Evolutionary conservation across 2,113 vertebrate species (phyloP), one percentile per base, ranked within the genome.

Genomic region (Marmota monax): DNA sequence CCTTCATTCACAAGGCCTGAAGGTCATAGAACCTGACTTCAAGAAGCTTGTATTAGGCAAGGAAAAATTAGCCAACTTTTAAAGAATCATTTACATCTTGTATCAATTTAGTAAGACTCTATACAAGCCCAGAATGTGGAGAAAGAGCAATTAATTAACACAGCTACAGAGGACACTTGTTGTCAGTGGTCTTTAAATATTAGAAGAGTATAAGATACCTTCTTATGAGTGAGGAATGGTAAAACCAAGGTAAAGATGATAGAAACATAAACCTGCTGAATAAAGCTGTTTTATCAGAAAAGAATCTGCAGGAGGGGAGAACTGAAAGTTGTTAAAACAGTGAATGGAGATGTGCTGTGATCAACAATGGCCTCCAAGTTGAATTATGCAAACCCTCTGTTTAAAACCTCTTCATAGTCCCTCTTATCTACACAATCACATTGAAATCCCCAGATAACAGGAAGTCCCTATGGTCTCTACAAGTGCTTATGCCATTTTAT

Each of bases 401-500:
- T 79, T 70, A 65, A 87, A 96, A 76, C 18, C 37, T 76, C 58
- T 87, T 90, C 77, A 77, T 51, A 10, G n/a, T 82, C 42, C 76
- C 77, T 70, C 69, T 25, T 45, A 85, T 79, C 48, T 88, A 78
- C 8, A 79, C 56, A 85, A 85, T 56, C 37, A 58, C 22, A 86
- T 48, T 89, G 74, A 65, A 72, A 96, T 34, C 69, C 32, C 56
- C 65, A 72, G 27, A 61, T 58, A 22, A 18, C 4, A 32, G 32
- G 23, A 22, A 27, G 91, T 51, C 61, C 37, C 23, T n/a, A 22
- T 20, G 13, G n/a, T 87, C 53, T 84, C 6, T n/a, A 4, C 9
- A 61, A 63, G 7, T 27, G 17, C n/a, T 37, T 76, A 48, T 3
- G 65, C 37, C 32, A 78, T 73, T 45, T 63, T 32, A 67, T 58